A percentile compares a stretch with the other conserved stretches of the same genome.
These are phyloP conservation scores for Stylophora pistillata DNA, from an alignment of 64 coral and sea anemone genomes.

Conservation along the genomic window DNA sequence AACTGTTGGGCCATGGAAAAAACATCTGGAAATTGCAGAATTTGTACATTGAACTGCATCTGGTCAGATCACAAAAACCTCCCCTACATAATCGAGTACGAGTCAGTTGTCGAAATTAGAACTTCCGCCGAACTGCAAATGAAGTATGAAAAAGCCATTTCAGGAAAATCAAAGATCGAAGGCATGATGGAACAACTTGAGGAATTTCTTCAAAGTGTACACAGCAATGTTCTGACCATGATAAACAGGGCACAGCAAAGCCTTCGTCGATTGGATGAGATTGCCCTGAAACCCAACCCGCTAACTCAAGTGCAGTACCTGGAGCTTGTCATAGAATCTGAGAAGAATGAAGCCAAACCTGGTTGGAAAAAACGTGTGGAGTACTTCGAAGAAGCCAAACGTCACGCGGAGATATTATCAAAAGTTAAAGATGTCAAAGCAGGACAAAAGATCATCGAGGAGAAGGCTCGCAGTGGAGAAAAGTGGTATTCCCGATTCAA, in stretches of 20 bases:
- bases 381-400: neutral
- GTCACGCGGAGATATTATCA: neutral
- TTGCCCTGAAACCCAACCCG: conserved; percentile 5
- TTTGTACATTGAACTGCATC: neutral
- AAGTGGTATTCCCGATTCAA: neutral
- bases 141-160: neutral
- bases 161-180: neutral
- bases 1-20: neutral
- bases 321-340: neutral
- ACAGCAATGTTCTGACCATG: neutral
- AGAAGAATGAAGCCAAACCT: conserved; percentile 1
- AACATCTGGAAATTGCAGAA: neutral
- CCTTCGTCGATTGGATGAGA: neutral
- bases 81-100: neutral
- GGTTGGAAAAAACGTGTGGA: neutral
- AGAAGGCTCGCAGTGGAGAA: neutral
- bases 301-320: neutral
- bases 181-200: neutral
- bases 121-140: neutral
- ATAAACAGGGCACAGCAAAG: conserved; percentile 1
- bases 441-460: neutral
- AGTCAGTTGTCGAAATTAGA: neutral
- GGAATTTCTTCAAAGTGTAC: neutral
- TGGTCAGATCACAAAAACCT: neutral
- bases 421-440: neutral